Conservation (phyloP, 2,888 invertebrate genomes). For the Enchytraeus crypticus region DNA sequence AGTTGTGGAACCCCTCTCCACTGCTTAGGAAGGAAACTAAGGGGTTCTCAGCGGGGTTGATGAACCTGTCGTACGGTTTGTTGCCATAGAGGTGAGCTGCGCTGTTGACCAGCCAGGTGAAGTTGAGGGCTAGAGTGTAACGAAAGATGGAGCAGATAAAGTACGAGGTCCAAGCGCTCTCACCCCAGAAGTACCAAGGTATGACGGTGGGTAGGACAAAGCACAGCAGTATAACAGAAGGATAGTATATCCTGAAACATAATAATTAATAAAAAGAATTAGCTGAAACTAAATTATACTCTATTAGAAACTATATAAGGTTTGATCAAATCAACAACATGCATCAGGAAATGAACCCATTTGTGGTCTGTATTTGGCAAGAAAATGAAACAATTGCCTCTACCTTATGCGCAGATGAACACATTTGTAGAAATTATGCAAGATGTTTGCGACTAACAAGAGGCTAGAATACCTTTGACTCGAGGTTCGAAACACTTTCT, state of each 20-base stretch:
- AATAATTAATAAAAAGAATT: no score
- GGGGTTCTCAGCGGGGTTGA: slow-evolving; percentile 70
- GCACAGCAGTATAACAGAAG: slow-evolving; percentile 67
- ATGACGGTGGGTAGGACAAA: slow-evolving; percentile 72
- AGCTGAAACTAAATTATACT: no score
- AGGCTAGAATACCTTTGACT: no score
- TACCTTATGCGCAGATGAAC: no score
- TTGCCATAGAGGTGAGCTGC: slow-evolving; percentile 96
- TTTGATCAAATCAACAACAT: no score
- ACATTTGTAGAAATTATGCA: no score
- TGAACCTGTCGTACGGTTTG: slow-evolving; percentile 70
- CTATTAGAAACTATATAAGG: no score
- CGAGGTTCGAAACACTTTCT: no score
- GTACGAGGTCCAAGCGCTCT: slow-evolving; percentile 68
- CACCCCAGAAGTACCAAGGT: slow-evolving; percentile 76
- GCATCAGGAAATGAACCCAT: no score
- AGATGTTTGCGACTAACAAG: no score
- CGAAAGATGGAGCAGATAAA: slow-evolving; percentile 70
- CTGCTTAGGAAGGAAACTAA: slow-evolving; percentile 56
- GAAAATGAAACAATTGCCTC: no score
- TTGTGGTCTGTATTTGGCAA: no score
- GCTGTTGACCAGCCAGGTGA: slow-evolving; percentile 89
- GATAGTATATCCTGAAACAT: slow-evolving; percentile 68
- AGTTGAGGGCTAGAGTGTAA: slow-evolving; percentile 75
- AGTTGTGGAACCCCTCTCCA: slow-evolving; percentile 58